Percentiles rank a stretch among this genome's conserved stretches.
Conservation (phyloP, 2,797 vertebrate species). For the Sarcoramphus papa region DNA sequence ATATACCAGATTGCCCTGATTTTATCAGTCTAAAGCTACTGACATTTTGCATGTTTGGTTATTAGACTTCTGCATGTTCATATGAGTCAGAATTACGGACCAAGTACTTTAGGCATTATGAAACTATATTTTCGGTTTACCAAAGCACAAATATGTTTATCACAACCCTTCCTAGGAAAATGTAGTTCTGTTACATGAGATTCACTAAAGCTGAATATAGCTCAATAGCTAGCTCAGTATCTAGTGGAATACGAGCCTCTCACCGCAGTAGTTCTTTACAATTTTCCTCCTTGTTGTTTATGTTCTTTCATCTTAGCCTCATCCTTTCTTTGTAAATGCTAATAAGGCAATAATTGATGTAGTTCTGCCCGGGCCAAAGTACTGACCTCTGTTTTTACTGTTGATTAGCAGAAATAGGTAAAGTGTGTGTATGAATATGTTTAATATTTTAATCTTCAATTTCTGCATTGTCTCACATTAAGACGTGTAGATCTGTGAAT, state of each 20-base stretch:
- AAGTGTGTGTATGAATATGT: not conserved
- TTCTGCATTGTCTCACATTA: not conserved
- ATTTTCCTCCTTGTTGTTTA: not conserved
- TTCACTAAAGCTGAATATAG: not conserved
- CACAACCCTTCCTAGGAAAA: not conserved
- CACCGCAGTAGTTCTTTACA: not conserved
- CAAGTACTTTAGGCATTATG: not conserved
- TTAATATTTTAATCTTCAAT: not conserved
- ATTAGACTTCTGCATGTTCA: not conserved
- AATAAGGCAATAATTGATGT: not conserved
- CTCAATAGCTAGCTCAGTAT: not conserved
- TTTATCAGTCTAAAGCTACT: not conserved
- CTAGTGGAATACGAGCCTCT: not conserved
- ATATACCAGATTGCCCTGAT: not conserved
- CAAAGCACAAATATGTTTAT: not conserved
- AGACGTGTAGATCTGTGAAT: not conserved
- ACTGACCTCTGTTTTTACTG: not conserved
- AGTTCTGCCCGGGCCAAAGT: not conserved
- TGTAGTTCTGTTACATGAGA: not conserved
- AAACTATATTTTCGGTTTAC: not conserved
- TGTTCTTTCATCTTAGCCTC: not conserved
- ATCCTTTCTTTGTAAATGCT: not conserved
- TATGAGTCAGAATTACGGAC: not conserved
- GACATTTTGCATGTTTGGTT: not conserved
- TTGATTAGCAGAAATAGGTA: not conserved